Conservation (phyloP, 2,888 invertebrate species). For the Chrysotoxum bicinctum region DNA sequence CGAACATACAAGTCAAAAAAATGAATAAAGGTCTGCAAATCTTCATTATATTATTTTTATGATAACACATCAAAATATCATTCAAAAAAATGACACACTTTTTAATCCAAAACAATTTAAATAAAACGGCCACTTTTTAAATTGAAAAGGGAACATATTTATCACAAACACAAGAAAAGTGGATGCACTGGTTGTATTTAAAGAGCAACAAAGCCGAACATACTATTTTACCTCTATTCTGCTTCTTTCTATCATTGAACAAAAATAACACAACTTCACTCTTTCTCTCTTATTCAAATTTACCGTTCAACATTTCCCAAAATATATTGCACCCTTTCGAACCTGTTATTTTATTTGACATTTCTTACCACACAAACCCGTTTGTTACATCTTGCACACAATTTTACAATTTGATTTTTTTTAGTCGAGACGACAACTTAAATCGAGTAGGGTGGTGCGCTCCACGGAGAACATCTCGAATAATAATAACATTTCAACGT, state of each 20-base stretch:
- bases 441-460: constrained; percentile 21
- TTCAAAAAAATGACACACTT: too few relatives aligned
- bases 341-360: constrained; percentile 7
- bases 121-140: too few relatives aligned
- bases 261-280: not conserved
- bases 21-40: too few relatives aligned
- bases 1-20: too few relatives aligned
- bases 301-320: not conserved
- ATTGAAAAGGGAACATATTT: not conserved
- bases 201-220: not conserved
- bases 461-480: not conserved
- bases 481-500: constrained; percentile 4
- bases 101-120: too few relatives aligned
- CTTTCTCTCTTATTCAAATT: not conserved
- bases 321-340: not conserved
- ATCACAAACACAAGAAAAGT: not conserved
- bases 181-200: not conserved
- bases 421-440: constrained; percentile 49
- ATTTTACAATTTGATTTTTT: not conserved
- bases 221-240: not conserved
- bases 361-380: constrained; percentile 8
- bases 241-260: not conserved
- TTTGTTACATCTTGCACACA: constrained; percentile 34
- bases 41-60: too few relatives aligned
- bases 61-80: too few relatives aligned